Evolutionary conservation across 1,140 invertebrate genomes (phyloP).

Genomic region (Papilio machaon): DNA sequence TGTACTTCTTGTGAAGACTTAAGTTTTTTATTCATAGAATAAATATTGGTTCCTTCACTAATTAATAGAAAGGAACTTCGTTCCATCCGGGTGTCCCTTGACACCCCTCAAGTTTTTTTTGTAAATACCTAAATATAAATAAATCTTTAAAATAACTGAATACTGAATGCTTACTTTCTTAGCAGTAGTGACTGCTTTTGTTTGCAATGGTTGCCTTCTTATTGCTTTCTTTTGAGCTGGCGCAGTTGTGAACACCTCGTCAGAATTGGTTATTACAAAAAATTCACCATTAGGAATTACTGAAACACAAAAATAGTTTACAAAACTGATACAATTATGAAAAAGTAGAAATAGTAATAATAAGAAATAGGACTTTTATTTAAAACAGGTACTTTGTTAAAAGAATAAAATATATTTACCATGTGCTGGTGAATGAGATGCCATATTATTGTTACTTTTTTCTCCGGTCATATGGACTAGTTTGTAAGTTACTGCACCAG

Average conservation of each 20-base stretch:
- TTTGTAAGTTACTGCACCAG: conserved; percentile 68
- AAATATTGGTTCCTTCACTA: too few species aligned
- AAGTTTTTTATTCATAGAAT: too few species aligned
- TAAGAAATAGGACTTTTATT: background rate
- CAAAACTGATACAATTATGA: background rate
- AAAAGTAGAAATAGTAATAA: background rate
- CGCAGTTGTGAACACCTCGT: conserved; percentile 63
- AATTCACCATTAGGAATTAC: conserved; percentile 63
- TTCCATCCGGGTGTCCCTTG: too few species aligned
- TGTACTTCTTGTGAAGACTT: too few species aligned
- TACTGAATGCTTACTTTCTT: conserved; percentile 65
- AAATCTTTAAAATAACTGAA: background rate
- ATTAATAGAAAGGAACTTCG: too few species aligned
- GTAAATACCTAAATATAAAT: too few species aligned
- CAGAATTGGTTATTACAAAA: conserved; percentile 71
- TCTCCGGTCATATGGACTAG: conserved; percentile 64
- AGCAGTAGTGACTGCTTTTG: conserved; percentile 66
- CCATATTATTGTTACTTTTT: conserved; percentile 56
- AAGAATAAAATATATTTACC: conserved; percentile 49
- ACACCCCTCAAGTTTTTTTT: too few species aligned
- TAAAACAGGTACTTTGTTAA: conserved; percentile 18
- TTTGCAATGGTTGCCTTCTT: conserved; percentile 61
- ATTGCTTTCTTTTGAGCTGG: conserved; percentile 64
- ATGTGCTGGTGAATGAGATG: conserved; percentile 61
- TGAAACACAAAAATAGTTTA: conserved; percentile 41